Evolutionary conservation across 1,140 invertebrate species (phyloP), one percentile per base, ranked within the genome.

Genomic region (Orchestia grillus): DNA sequence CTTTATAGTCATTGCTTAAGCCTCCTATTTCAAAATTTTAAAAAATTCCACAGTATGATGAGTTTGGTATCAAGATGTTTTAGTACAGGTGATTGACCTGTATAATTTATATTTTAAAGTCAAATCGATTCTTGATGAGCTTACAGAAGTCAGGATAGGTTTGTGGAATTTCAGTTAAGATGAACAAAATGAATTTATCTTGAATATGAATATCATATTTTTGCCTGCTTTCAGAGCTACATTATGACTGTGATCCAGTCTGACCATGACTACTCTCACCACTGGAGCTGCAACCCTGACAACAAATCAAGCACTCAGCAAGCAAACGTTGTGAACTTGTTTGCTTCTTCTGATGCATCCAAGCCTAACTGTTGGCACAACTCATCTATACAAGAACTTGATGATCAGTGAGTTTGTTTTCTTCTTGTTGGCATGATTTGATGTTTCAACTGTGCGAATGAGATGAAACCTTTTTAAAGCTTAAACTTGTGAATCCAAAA

Each of bases 231-330:
- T 40, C 92, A 94, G 92, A 94, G 43, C 44, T 94, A 94, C 92
- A 94, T 94, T 45, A 45, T 94, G 92, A 44, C 92, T 19, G 92
- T 94, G 43, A 94, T 94, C 92, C 92, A 94, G 92, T 94, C 43
- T 45, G 92, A 94, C 44, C 92, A 94, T 44, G 92, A 94, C 92
- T 94, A 94, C 92, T 94, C 92, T 28, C 92, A 94, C 36, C 92
- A 94, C 92, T 94, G 92, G 92, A 94, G 92, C 44, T 45, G 43
- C 43, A 40, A 94, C 44, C 92, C 92, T 44, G 40, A 94, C 11
- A 44, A 94, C 43, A 94, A 94, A 94, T 45, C 88, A 90, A 44
- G 41, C 11, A 40, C 92, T 45, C 43, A 94, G 43, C 43, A 4
- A 40, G 44, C 92, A 3, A 19, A 19, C 1, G 44, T 45, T 94